Evolutionary conservation across 2,113 vertebrate genomes (phyloP).

Genomic region (Atractosteus spatula): DNA sequence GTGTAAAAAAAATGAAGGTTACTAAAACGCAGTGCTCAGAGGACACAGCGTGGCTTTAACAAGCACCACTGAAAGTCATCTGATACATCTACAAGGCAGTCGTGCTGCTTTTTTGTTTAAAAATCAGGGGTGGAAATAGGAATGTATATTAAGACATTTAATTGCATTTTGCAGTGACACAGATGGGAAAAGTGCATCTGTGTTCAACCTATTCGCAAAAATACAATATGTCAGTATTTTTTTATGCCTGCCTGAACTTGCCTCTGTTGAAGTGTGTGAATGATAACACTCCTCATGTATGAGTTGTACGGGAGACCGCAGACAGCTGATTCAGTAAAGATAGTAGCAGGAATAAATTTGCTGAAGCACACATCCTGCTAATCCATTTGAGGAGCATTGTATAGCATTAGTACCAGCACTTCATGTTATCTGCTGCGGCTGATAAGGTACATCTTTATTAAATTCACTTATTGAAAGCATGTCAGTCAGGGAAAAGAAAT

Average conservation of each 20-base stretch:
- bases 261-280: slow-evolving; percentile 76
- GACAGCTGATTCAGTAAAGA: slow-evolving; percentile 83
- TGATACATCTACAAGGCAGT: slow-evolving; percentile 21
- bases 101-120: slow-evolving; percentile 31
- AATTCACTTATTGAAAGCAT: slow-evolving; percentile 86
- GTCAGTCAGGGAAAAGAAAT: slow-evolving; percentile 81
- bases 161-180: slow-evolving; percentile 22
- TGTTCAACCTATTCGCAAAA: not conserved
- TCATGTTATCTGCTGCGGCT: slow-evolving; percentile 86
- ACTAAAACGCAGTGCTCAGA: too few species aligned
- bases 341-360: slow-evolving; percentile 77
- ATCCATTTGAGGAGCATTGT: slow-evolving; percentile 89
- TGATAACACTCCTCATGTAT: slow-evolving; percentile 70
- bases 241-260: not conserved
- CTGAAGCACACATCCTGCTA: slow-evolving; percentile 73
- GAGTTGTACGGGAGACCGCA: slow-evolving; percentile 76
- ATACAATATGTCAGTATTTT: slow-evolving; percentile 12
- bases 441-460: slow-evolving; percentile 98
- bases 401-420: slow-evolving; percentile 84
- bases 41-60: too few species aligned
- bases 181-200: slow-evolving; percentile 1
- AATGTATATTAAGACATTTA: slow-evolving; percentile 37
- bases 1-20: too few species aligned
- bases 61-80: slow-evolving; percentile 33
- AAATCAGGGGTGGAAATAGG: slow-evolving; percentile 31